Base-by-base conservation (phyloP, 1,140 invertebrate species). In the Aphelenchoides besseyi region DNA sequence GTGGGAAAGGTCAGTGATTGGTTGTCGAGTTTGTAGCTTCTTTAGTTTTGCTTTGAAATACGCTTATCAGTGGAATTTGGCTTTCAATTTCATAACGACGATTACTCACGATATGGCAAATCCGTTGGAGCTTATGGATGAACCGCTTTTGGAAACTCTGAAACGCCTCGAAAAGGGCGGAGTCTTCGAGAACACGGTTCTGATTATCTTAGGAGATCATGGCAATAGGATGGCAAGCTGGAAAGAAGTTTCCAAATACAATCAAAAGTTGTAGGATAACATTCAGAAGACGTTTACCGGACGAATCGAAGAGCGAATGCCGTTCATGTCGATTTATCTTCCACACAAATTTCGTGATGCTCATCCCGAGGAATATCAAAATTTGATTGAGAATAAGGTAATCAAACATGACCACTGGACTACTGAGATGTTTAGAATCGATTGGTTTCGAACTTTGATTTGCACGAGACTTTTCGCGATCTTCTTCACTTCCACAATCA, bases 141-240 rank as follows among this genome's bases (percentile, higher is more conserved):
- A 12, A 18, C 32, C 16, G 16, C 12, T 66, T n/a, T 53, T 1
- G 16, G 18, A 53, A 12, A 35, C 18, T 16, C 36, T 66, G 26
- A 12, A 66, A 53, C 9, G 36, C 1, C 16, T 66, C 0, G 36
- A 66, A 53, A 29, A 26, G 1, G 8, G 3, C 0, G 77, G 77
- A 35, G 75, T 54, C 5, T 75, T 87, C 32, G 85, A 86, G 29
- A 85, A 87, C 63, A 85, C 85, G 0, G 57, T 87, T 26, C 71
- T 86, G 5, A 74, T 87, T 28, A 71, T 86, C 3, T 84, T 87
- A 81, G 84, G 82, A 12, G 86, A 87, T 66, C 86, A 87, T 74
- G n/a, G n/a, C n/a, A n/a, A n/a, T n/a, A n/a, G n/a, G n/a, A n/a
- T n/a, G n/a, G n/a, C n/a, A n/a, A n/a, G n/a, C n/a, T n/a, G n/a